phyloP scores from a whole-genome alignment of 1,140 invertebrate species.

The Drosophila biarmipes region DNA sequence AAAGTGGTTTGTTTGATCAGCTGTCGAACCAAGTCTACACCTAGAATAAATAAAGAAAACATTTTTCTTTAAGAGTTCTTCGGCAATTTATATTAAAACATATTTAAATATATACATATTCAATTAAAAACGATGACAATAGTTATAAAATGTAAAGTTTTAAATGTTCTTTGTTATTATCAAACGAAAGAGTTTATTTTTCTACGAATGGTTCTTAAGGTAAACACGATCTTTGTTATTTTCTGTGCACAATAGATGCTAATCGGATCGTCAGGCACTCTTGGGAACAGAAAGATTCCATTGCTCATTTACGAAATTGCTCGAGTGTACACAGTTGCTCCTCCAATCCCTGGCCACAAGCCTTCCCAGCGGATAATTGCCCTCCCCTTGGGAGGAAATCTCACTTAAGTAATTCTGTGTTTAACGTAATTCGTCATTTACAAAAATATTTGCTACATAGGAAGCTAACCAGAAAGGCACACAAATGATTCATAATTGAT shows the following conservation, averaged over 20 bases:
- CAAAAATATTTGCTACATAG: not conserved
- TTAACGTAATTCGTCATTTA: conserved; percentile 42
- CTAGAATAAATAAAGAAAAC: no score
- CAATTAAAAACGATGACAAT: no score
- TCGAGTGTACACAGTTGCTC: conserved; percentile 39
- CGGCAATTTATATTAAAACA: no score
- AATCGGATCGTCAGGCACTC: not conserved
- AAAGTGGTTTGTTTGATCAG: conserved; percentile 42
- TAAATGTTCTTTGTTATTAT: no score
- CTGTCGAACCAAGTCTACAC: conserved; percentile 29
- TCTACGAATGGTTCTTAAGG: no score
- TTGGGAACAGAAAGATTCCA: not conserved
- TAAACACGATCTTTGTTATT: not conserved
- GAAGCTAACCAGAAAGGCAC: conserved; percentile 22
- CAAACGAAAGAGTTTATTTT: no score
- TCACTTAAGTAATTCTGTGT: conserved; percentile 28
- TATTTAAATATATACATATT: no score
- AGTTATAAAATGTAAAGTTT: no score
- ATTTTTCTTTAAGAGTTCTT: no score
- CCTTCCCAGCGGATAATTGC: conserved; percentile 34
- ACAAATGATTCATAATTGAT: conserved; percentile 63
- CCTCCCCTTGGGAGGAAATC: conserved; percentile 22
- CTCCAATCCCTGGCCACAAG: conserved; percentile 9
- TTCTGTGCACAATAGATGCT: conserved; percentile 2
- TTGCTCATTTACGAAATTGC: conserved; percentile 41